A percentile compares a stretch with the other conserved stretches of the same genome.
Conservation (phyloP, 2,888 invertebrate species). For the Empis stercorea region DNA sequence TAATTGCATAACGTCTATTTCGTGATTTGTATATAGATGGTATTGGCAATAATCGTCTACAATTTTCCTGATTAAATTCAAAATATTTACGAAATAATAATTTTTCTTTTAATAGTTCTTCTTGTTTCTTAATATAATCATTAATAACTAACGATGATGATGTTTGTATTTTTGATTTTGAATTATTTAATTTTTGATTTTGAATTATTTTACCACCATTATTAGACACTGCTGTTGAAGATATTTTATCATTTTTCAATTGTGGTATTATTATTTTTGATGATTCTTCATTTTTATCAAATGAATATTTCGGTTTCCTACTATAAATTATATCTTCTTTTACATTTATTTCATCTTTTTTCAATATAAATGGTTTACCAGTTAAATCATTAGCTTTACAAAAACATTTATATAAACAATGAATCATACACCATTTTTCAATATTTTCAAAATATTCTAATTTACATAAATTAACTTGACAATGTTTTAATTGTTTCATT, state of each 20-base stretch:
- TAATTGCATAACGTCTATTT: conserved; percentile 17
- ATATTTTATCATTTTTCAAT: neutral
- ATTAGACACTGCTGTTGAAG: too few species aligned
- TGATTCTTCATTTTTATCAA: conserved; percentile 20
- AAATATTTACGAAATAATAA: conserved; percentile 14
- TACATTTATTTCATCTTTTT: conserved; percentile 20
- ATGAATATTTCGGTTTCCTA: conserved; percentile 26
- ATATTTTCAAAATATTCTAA: conserved; percentile 35
- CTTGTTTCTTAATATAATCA: neutral
- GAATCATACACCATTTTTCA: conserved; percentile 52
- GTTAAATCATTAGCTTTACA: conserved; percentile 39
- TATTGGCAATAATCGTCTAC: conserved; percentile 23
- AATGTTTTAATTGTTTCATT: conserved; percentile 24
- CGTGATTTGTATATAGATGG: conserved; percentile 21
- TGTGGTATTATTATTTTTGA: neutral
- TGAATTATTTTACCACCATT: too few species aligned
- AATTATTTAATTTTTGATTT: neutral
- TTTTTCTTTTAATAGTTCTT: conserved; percentile 11
- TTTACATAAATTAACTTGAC: conserved; percentile 24
- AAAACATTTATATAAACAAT: conserved; percentile 51
- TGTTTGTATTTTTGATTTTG: neutral
- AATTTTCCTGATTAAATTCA: conserved; percentile 11
- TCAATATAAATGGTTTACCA: conserved; percentile 21
- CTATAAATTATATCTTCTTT: conserved; percentile 17
- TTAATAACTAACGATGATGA: neutral